Evolutionary conservation across 2,888 invertebrate species (phyloP).

Genomic region (Eurois occulta): DNA sequence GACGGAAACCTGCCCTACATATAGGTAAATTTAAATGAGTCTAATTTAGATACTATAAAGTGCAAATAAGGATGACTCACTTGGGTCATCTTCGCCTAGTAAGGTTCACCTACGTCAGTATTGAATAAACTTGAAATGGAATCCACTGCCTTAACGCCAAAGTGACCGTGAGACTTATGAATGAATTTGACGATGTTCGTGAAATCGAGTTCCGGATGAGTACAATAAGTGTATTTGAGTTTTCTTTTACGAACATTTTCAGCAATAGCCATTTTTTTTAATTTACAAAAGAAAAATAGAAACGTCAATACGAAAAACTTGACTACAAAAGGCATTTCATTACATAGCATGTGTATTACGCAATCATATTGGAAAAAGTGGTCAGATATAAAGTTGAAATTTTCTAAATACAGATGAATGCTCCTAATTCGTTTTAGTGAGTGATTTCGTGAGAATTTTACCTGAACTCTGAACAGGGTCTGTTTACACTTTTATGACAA

Average conservation of each 20-base stretch:
- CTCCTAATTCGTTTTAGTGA: background rate
- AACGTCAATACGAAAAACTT: too few relatives aligned
- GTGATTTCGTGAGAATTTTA: background rate
- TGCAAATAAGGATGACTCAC: conserved; percentile 44
- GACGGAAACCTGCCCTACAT: conserved; percentile 27
- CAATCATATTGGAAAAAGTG: too few relatives aligned
- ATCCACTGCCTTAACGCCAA: conserved; percentile 25
- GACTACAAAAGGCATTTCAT: too few relatives aligned
- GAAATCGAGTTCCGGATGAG: background rate
- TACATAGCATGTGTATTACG: too few relatives aligned
- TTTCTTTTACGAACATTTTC: too few relatives aligned
- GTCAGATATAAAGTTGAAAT: background rate
- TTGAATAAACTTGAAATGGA: conserved; percentile 33
- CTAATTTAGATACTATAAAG: background rate
- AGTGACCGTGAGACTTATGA: background rate
- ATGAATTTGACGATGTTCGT: background rate
- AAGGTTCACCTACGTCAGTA: background rate
- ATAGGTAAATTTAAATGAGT: conserved; percentile 3
- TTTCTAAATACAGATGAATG: background rate
- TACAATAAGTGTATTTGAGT: too few relatives aligned
- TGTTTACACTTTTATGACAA: background rate
- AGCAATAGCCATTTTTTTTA: too few relatives aligned
- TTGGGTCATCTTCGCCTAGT: conserved; percentile 16
- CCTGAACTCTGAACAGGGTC: background rate
- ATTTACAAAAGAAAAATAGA: too few relatives aligned